Evolutionary conservation across 2,888 invertebrate species (phyloP).

Genomic region (Agrochola lota): DNA sequence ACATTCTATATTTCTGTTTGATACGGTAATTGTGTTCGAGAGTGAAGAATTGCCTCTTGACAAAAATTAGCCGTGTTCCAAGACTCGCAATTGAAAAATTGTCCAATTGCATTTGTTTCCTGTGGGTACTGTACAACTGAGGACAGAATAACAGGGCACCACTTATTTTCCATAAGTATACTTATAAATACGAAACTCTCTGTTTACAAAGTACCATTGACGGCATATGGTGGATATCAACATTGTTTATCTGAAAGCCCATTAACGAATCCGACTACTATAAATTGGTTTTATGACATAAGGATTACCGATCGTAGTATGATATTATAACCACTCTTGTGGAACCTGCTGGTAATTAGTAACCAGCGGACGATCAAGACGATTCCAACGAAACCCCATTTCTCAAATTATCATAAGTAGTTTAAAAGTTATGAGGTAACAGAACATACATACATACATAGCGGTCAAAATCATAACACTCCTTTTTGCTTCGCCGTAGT

Average conservation of each 20-base stretch:
- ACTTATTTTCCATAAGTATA: conserved; percentile 29
- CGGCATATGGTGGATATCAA: conserved; percentile 15
- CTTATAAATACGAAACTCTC: not conserved
- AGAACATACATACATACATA: no score
- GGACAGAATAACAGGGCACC: conserved; percentile 63
- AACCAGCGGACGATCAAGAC: no score
- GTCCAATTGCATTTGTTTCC: conserved; percentile 88
- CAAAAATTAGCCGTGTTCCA: conserved; percentile 83
- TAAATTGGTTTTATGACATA: conserved; percentile 1
- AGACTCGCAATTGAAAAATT: conserved; percentile 88
- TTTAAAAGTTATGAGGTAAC: no score
- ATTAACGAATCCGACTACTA: not conserved
- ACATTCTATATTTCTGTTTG: conserved; percentile 66
- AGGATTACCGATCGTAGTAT: not conserved
- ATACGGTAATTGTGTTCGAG: conserved; percentile 69
- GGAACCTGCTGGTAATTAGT: not conserved
- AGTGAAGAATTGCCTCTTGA: conserved; percentile 79
- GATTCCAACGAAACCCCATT: no score
- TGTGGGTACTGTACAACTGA: conserved; percentile 79
- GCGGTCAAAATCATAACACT: no score
- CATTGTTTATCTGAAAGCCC: conserved; percentile 20
- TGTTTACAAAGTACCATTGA: conserved; percentile 8
- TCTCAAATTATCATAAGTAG: no score
- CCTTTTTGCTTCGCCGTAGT: no score
- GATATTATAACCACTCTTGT: not conserved